Evolutionary conservation across 2,113 vertebrate species (phyloP), one percentile per base, ranked within the genome.

Genomic region (Malurus melanocephalus): DNA sequence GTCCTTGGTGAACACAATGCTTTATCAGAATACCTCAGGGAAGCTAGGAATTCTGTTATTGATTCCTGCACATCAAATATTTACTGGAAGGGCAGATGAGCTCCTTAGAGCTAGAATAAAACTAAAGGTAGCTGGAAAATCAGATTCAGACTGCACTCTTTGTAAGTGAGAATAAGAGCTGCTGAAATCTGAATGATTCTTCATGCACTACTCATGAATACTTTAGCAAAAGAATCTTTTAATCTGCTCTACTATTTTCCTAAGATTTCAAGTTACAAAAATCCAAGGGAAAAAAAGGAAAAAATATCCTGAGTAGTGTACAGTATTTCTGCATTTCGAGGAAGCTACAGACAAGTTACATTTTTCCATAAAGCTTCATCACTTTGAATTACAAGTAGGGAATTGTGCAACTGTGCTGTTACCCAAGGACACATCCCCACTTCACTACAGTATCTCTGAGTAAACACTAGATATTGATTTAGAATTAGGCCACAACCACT

Each of bases 391-490:
- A 75, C 17, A 61, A 60, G 67, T 2, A 78, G 20, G 46, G 8
- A 33, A 76, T 81, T 93, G 75, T 94, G 73, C 49, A 79, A 66
- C 72, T 90, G 82, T 94, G 71, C 27, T 64, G 53, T 56, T 83
- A 51, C 40, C 24, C 27, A 49, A 38, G 32, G 42, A 64, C 26
- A 65, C 30, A 68, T 43, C 24, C 42, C 66, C 57, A 72, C 28
- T 72, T 67, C 35, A 56, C n/a, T 5, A 65, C 7, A 18, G 9
- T 80, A 69, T 92, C 61, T 71, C 53, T 55, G 13, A 85, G 33
- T 35, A 82, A 88, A 85, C 11, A 52, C 6, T 48, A 60, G 35
- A 23, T 59, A 76, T 7, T 33, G 52, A 43, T 61, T 49, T 55
- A 79, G 51, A 89, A 85, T 73, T 66, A 80, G 21, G 60, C 27